These are phyloP conservation scores for Hippopotamus amphibius DNA, from an alignment of 2,113 vertebrate genomes.

Conservation along the genomic window DNA sequence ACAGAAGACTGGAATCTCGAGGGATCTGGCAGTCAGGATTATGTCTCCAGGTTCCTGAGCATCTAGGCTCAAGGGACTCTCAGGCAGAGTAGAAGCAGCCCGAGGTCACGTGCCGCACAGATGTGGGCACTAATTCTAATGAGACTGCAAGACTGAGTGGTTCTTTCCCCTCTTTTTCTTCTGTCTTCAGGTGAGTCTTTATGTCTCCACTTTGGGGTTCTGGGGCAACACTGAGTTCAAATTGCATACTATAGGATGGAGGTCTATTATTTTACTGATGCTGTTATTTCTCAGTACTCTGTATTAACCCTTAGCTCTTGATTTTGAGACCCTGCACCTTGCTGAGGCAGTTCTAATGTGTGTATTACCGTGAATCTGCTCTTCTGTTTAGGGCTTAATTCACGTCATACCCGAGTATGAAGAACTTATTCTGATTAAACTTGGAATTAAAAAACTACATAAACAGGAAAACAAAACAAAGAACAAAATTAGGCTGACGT, in stretches of 20 bases:
- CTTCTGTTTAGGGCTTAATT: neutral
- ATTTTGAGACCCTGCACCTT: neutral
- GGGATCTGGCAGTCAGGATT: neutral
- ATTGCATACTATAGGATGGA: too few species aligned
- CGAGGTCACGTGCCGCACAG: neutral
- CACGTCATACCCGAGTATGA: neutral
- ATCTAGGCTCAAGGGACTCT: neutral
- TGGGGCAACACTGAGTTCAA: neutral
- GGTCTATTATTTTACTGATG: neutral
- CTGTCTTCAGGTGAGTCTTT: neutral
- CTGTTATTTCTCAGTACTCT: neutral
- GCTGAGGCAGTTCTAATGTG: neutral
- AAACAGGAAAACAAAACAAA: neutral
- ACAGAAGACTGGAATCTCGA: neutral
- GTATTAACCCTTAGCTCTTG: neutral
- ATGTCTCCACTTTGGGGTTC: neutral
- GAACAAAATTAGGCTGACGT: neutral
- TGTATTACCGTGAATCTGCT: neutral
- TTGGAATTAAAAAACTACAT: neutral
- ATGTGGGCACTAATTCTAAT: neutral
- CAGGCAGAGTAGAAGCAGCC: neutral
- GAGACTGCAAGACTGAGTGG: neutral
- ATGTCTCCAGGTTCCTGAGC: neutral
- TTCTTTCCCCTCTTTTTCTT: neutral
- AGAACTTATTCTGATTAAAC: neutral